Evolutionary conservation across 2,797 vertebrate genomes (phyloP).

Genomic region (Parotocinclus haroldoi): DNA sequence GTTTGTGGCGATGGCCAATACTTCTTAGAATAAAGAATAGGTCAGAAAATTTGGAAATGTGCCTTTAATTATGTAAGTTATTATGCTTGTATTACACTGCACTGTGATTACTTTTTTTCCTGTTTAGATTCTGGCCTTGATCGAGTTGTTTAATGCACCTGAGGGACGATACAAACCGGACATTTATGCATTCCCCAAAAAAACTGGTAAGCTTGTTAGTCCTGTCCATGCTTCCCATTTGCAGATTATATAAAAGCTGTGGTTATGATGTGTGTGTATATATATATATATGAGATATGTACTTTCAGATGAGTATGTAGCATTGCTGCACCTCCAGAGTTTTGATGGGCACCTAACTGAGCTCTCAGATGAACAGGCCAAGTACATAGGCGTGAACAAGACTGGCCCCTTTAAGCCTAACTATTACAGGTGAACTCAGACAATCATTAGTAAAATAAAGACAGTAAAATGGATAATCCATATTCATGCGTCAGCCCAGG

Average conservation of each 20-base stretch:
- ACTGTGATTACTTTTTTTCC: neutral
- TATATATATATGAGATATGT: too few species aligned
- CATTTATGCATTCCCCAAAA: constrained; percentile 90
- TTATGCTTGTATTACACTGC: neutral
- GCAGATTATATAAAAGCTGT: neutral
- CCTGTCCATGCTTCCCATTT: neutral
- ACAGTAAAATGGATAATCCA: too few species aligned
- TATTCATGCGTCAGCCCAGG: too few species aligned
- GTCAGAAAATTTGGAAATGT: neutral
- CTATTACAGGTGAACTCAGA: constrained; percentile 82
- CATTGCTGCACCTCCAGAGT: constrained; percentile 84
- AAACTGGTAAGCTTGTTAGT: constrained; percentile 79
- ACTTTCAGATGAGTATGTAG: constrained; percentile 87
- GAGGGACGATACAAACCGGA: constrained; percentile 90
- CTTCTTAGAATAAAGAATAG: too few species aligned
- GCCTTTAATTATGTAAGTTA: neutral
- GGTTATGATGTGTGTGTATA: neutral
- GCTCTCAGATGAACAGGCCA: constrained; percentile 87
- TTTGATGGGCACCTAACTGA: constrained; percentile 92
- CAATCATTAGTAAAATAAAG: neutral
- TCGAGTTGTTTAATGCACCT: constrained; percentile 85
- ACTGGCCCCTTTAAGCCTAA: constrained; percentile 92
- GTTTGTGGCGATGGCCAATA: too few species aligned
- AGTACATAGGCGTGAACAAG: constrained; percentile 88
- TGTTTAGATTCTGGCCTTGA: constrained; percentile 84